A percentile compares a stretch with the other conserved stretches of the same genome.
phyloP scores from a whole-genome alignment of 1,140 invertebrate genomes.

The Conus betulinus region DNA sequence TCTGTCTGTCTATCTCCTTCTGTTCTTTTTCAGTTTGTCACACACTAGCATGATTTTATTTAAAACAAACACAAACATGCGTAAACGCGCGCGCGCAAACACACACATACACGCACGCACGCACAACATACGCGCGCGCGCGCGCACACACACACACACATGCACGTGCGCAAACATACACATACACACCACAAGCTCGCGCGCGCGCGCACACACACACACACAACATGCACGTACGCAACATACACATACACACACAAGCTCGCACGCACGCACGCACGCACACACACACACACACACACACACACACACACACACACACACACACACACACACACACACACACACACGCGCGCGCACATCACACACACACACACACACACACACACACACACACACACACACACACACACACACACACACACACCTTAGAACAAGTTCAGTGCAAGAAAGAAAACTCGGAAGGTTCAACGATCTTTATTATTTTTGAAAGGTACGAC shows the following conservation, averaged over 20 bases:
- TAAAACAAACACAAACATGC: not conserved
- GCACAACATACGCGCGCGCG: no score
- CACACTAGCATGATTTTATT: not conserved
- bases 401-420: not conserved
- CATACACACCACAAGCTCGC: no score
- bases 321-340: conserved; percentile 1
- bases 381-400: not conserved
- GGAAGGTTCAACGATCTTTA: no score
- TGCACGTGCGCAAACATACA: not conserved
- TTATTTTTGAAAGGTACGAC: no score
- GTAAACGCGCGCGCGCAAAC: not conserved
- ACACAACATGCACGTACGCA: no score
- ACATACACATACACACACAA: no score
- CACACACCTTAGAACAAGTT: no score
- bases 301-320: not conserved
- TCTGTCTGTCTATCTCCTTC: no score
- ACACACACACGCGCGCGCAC: not conserved
- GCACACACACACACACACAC: not conserved
- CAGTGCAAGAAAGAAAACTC: no score
- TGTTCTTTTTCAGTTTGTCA: no score
- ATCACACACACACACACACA: not conserved
- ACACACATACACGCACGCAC: no score
- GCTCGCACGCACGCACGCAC: not conserved
- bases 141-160: conserved; percentile 1
- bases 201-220: not conserved